Conservation (phyloP, 2,113 vertebrate species). For the Callithrix jacchus region DNA sequence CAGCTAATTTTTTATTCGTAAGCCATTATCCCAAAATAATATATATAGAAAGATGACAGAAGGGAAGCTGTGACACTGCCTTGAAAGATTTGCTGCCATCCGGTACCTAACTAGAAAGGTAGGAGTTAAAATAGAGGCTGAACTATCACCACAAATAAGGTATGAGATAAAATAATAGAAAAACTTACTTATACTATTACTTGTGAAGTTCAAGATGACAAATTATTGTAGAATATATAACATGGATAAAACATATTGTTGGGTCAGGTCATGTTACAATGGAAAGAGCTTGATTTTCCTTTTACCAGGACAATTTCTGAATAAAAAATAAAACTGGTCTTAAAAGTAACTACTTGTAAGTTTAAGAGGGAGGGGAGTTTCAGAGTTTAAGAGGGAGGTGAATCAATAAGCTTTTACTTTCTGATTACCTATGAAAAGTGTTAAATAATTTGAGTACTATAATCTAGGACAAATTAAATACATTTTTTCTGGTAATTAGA, state of each 20-base stretch:
- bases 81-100: neutral
- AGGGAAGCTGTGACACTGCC: fast-evolving
- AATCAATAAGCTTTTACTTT: neutral
- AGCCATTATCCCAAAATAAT: neutral
- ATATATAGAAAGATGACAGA: neutral
- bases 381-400: too few species aligned
- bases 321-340: neutral
- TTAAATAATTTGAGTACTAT: neutral
- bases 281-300: neutral
- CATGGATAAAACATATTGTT: neutral
- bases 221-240: neutral
- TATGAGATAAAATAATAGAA: neutral
- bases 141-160: neutral
- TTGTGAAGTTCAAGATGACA: neutral
- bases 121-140: neutral
- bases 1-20: neutral
- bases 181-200: neutral
- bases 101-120: neutral
- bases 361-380: neutral
- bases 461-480: neutral
- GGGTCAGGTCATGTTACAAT: neutral
- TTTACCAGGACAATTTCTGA: neutral
- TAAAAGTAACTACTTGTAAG: neutral
- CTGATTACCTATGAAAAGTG: neutral
- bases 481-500: neutral